phyloP scores from a whole-genome alignment of 2,797 vertebrate species.

The Mormyrus proboscirostris region DNA sequence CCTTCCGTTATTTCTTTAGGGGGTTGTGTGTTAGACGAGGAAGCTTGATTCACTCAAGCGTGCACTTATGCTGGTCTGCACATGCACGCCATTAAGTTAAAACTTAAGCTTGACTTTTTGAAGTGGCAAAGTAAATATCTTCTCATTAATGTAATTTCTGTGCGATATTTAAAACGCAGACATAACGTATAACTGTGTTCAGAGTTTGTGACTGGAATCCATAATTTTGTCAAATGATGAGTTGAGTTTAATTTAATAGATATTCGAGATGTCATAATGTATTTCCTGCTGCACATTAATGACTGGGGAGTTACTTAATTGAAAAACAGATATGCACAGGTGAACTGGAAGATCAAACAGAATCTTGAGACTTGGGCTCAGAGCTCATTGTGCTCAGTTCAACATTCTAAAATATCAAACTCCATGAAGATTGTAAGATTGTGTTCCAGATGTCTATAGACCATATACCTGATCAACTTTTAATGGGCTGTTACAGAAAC shows the following conservation, averaged over 20 bases:
- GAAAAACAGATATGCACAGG: background rate
- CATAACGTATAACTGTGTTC: background rate
- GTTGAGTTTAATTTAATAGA: background rate
- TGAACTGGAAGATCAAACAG: background rate
- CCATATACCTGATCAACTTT: background rate
- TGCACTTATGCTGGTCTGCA: background rate
- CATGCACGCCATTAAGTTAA: background rate
- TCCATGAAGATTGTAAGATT: background rate
- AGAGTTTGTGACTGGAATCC: background rate
- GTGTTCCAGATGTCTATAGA: background rate
- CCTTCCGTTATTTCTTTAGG: background rate
- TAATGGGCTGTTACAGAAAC: background rate
- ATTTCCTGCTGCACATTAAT: background rate
- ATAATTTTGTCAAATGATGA: background rate
- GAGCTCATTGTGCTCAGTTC: background rate
- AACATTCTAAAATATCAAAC: background rate
- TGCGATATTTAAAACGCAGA: background rate
- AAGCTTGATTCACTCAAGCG: background rate
- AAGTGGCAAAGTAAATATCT: background rate
- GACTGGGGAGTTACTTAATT: background rate
- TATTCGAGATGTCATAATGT: background rate
- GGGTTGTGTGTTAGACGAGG: background rate
- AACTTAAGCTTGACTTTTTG: background rate
- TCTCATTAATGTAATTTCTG: background rate
- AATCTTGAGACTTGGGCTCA: background rate